These are phyloP conservation scores for Acholoe squamosa DNA, from an alignment of 2,888 invertebrate genomes.

Conservation along the genomic window DNA sequence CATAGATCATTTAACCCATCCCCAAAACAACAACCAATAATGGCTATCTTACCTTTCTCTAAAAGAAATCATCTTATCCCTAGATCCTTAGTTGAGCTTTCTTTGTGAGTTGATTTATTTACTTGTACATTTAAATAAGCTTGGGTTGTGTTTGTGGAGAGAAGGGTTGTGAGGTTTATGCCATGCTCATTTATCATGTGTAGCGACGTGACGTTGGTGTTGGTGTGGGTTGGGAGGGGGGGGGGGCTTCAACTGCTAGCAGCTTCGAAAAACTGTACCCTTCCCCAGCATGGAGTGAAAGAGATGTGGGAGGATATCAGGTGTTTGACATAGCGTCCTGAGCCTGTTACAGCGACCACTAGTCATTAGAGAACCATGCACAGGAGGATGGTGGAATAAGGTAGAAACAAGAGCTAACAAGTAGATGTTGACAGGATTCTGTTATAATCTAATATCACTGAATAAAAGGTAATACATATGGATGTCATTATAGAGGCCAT, in stretches of 20 bases:
- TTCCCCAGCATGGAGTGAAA: neutral
- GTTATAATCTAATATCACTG: too few species aligned
- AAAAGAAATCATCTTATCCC: neutral
- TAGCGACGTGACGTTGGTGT: neutral
- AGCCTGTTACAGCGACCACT: too few species aligned
- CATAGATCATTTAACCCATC: neutral
- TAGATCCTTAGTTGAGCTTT: neutral
- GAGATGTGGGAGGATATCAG: neutral
- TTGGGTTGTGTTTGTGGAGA: neutral
- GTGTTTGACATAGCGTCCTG: neutral
- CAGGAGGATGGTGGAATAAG: too few species aligned
- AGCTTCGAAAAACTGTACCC: neutral
- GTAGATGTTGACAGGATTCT: too few species aligned
- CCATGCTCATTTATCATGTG: conserved; percentile 27
- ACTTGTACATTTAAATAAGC: too few species aligned
- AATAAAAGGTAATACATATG: too few species aligned
- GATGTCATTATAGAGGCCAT: too few species aligned
- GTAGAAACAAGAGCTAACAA: too few species aligned
- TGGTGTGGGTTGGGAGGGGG: neutral
- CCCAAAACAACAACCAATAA: neutral
- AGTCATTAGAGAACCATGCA: too few species aligned
- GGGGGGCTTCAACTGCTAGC: neutral
- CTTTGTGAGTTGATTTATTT: too few species aligned
- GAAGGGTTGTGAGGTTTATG: neutral
- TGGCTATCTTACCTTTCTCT: too few species aligned